Percentiles rank a stretch among this genome's conserved stretches.
Evolutionary conservation across 2,888 invertebrate species (phyloP).

Genomic region (Siphonodentalium dalli): DNA sequence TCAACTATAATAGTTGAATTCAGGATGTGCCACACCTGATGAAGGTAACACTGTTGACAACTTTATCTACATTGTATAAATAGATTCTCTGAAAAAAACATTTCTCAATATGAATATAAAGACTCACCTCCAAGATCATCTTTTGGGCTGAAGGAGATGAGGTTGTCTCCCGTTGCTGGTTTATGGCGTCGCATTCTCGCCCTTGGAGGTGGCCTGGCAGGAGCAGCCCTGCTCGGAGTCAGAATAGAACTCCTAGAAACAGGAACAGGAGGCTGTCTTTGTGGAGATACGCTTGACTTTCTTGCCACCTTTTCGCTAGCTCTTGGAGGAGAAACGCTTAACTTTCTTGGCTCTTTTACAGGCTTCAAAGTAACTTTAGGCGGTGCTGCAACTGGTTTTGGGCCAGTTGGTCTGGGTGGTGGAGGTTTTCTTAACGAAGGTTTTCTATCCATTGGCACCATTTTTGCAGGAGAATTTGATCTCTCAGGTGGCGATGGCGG

Average conservation of each 20-base stretch:
- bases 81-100: too few species aligned
- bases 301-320: not conserved
- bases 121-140: constrained; percentile 20
- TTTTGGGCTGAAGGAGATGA: constrained; percentile 54
- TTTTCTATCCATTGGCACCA: constrained; percentile 23
- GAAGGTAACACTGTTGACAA: too few species aligned
- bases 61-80: too few species aligned
- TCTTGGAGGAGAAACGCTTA: constrained; percentile 3
- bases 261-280: not conserved
- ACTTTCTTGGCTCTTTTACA: constrained; percentile 2
- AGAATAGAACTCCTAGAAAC: not conserved
- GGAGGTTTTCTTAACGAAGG: constrained; percentile 44
- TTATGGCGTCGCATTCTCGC: constrained; percentile 20
- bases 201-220: constrained; percentile 27
- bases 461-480: constrained; percentile 10
- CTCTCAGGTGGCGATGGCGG: constrained; percentile 34
- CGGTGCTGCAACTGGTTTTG: constrained; percentile 43
- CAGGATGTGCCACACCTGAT: too few species aligned
- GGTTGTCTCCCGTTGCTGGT: constrained; percentile 31
- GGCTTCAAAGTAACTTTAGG: constrained; percentile 38
- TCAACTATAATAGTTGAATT: too few species aligned
- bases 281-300: constrained; percentile 3
- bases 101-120: too few species aligned
- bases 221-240: constrained; percentile 14
- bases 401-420: constrained; percentile 50